Conservation (phyloP, 2,888 invertebrate species). For the Hypselothyrea guttata region DNA sequence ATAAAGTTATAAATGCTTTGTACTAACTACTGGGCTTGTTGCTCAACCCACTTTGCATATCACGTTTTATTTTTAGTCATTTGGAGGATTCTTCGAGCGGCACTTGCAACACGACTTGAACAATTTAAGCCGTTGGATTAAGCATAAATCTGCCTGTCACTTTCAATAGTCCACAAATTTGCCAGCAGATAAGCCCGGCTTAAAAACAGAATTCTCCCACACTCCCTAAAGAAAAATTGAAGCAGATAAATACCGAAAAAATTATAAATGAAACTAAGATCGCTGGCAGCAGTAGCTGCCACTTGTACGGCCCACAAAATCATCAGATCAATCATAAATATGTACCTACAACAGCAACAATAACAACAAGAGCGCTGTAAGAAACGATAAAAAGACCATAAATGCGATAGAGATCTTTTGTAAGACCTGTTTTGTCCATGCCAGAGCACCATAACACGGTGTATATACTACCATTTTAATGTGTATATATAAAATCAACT, state of each 20-base stretch:
- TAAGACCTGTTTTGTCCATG: constrained; percentile 60
- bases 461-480: background rate
- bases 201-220: constrained; percentile 74
- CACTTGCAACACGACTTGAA: constrained; percentile 16
- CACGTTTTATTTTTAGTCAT: no score
- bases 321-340: constrained; percentile 72
- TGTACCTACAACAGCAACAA: constrained; percentile 12
- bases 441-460: background rate
- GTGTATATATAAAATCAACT: constrained; percentile 47
- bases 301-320: constrained; percentile 61
- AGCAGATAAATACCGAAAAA: constrained; percentile 10
- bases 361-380: constrained; percentile 48
- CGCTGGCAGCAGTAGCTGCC: constrained; percentile 56
- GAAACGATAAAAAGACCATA: constrained; percentile 66
- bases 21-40: no score
- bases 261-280: constrained; percentile 9
- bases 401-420: constrained; percentile 71
- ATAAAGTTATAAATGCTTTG: background rate
- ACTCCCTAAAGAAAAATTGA: constrained; percentile 52
- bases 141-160: constrained; percentile 63
- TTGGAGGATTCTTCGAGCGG: constrained; percentile 7
- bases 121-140: constrained; percentile 20
- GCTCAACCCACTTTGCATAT: no score
- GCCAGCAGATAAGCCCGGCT: constrained; percentile 57
- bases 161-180: constrained; percentile 66